Base-by-base conservation (phyloP, 2,888 invertebrate genomes). In the Byasa hedistus region DNA sequence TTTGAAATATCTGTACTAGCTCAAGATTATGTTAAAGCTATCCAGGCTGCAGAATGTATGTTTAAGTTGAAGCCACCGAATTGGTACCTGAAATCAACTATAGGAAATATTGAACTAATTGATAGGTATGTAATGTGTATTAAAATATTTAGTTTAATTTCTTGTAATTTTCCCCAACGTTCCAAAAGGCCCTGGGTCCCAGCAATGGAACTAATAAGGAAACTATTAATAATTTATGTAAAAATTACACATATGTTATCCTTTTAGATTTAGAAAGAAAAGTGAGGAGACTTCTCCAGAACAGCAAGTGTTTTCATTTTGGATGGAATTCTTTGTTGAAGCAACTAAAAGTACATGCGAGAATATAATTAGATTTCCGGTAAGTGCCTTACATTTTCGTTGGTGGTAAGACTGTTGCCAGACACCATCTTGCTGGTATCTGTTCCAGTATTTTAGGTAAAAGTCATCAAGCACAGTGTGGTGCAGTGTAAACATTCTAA, bases 311-410 rank as follows among this genome's bases (percentile, higher is more conserved):
- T 99, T 99, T 84, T 94, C 96, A 73, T 99, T 99, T 89, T 99
- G 99, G 99, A 97, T 98, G 94, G 99, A 99, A 79, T 99, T 98
- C 89, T 99, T 99, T 85, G 94, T 97, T 51, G 99, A 98, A 88
- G 98, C 98, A 17, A 97, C 96, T 36, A 96, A 96, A 81, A 93
- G 93, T 68, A 95, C 95, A 74, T 94, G 95, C 75, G 95, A 95
- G 67, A 96, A 96, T 82, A 94, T 93, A 76, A 98, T 98, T 76
- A 93, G 98, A 73, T 98, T 98, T 93, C 98, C 98, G 64, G 96
- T 96, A 87, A 93, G 94, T 81, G 10, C 19, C 48, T 15, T 12
- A 39, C 12, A 2, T 1, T 39, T 39, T 39, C 32, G 10, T 32
- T 32, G 32, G 32, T 10, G 32, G 32, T 10, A 32, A 32, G 10